A percentile compares a stretch with the other conserved stretches of the same genome.
These are phyloP conservation scores for Ornithoptera alexandrae DNA, from an alignment of 2,888 invertebrate genomes.

Conservation along the genomic window DNA sequence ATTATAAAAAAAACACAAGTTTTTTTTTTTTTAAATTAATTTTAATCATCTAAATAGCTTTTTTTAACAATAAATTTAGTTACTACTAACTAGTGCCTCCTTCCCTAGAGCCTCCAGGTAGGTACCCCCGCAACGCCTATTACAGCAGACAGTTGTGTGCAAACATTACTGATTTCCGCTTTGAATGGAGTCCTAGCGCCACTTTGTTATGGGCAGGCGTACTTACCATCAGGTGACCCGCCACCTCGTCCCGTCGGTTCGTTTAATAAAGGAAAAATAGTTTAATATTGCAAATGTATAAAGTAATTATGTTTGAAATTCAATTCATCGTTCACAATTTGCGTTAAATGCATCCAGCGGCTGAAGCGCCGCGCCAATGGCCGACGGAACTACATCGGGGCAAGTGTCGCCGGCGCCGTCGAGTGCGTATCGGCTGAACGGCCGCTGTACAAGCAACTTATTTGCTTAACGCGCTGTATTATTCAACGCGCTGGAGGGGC, in stretches of 20 bases:
- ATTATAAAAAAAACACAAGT: too few species aligned
- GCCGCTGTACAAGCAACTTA: conserved; percentile 40
- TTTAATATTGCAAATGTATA: background rate
- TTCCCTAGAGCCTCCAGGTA: too few species aligned
- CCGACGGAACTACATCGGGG: conserved; percentile 38
- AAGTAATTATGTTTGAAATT: background rate
- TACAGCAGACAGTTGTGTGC: too few species aligned
- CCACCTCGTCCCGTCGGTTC: background rate
- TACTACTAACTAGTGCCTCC: too few species aligned
- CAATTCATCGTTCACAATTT: background rate
- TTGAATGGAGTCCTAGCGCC: too few species aligned
- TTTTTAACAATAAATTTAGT: too few species aligned
- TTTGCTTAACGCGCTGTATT: conserved; percentile 41
- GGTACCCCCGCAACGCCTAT: too few species aligned
- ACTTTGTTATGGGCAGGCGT: too few species aligned
- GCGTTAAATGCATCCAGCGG: background rate
- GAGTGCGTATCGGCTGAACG: conserved; percentile 31
- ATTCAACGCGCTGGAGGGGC: conserved; percentile 36
- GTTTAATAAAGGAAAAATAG: background rate
- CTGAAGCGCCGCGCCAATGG: conserved; percentile 19
- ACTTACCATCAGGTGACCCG: too few species aligned
- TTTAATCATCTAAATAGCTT: too few species aligned
- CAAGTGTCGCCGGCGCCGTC: conserved; percentile 37
- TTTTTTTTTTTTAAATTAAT: too few species aligned
- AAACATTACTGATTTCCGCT: too few species aligned